A percentile compares a stretch with the other conserved stretches of the same genome.
These are phyloP conservation scores for Habroteleia sp. DNA, from an alignment of 2,888 invertebrate genomes.

Conservation along the genomic window DNA sequence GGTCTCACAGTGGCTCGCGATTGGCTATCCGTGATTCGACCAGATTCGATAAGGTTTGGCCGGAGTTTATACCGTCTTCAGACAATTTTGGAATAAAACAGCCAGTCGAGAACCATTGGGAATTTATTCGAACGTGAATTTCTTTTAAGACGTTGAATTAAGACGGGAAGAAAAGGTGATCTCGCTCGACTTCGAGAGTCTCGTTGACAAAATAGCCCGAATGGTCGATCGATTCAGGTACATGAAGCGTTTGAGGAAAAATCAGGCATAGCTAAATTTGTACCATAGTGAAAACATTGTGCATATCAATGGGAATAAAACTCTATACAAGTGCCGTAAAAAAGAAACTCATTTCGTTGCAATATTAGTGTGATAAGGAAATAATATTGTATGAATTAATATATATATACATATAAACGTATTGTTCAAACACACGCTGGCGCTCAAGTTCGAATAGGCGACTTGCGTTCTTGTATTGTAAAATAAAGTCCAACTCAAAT, in stretches of 20 bases:
- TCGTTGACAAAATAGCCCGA: conserved; percentile 78
- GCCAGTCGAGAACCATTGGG: conserved; percentile 26
- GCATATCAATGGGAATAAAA: conserved; percentile 81
- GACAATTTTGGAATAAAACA: background rate
- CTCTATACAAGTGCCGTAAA: conserved; percentile 84
- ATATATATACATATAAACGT: conserved; percentile 64
- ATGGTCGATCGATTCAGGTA: conserved; percentile 81
- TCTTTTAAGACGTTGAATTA: conserved; percentile 18
- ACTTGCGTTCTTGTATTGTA: conserved; percentile 73
- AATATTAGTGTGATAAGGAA: conserved; percentile 79
- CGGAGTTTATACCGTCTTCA: too few species aligned
- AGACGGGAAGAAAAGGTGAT: conserved; percentile 59
- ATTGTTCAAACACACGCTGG: conserved; percentile 74
- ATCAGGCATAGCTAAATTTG: conserved; percentile 80
- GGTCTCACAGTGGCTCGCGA: conserved; percentile 56
- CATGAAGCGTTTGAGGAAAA: conserved; percentile 81
- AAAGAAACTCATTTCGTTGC: conserved; percentile 83
- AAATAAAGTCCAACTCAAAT: conserved; percentile 79
- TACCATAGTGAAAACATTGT: conserved; percentile 81
- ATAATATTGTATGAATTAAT: conserved; percentile 71
- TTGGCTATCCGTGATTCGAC: background rate
- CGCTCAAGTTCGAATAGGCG: conserved; percentile 76
- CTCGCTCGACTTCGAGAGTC: conserved; percentile 68
- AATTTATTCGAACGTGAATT: conserved; percentile 4
- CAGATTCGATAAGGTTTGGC: too few species aligned